Conservation (phyloP, 2,113 vertebrate species). For the Pica pica region DNA sequence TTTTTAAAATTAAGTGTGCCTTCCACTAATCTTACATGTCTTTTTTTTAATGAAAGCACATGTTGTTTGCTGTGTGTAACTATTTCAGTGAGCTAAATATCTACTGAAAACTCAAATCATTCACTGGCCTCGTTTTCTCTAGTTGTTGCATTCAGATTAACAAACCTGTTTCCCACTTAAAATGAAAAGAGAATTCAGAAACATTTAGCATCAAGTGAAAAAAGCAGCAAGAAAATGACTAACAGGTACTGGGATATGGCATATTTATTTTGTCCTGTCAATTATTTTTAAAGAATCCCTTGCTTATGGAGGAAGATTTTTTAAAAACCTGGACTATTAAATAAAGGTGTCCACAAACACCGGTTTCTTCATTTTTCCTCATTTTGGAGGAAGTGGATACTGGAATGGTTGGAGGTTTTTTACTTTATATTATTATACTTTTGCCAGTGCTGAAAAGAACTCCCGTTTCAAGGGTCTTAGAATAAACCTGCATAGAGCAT, state of each 20-base stretch:
- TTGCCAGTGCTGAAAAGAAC: background rate
- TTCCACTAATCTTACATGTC: slow-evolving; percentile 31
- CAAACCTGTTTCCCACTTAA: slow-evolving; percentile 66
- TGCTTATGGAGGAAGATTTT: slow-evolving; percentile 48
- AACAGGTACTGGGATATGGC: background rate
- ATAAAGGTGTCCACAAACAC: slow-evolving; percentile 23
- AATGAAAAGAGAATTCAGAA: slow-evolving; percentile 63
- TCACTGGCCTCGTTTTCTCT: slow-evolving; percentile 56
- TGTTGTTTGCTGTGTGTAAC: slow-evolving; percentile 19
- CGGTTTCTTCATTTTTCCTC: slow-evolving; percentile 59
- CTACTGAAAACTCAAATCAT: slow-evolving; percentile 50
- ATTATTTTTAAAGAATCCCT: slow-evolving; percentile 72
- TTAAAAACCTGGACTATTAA: background rate
- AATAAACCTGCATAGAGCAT: slow-evolving; percentile 1
- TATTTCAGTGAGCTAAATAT: slow-evolving; percentile 52
- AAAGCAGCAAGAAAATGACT: slow-evolving; percentile 48
- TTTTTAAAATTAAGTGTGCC: slow-evolving; percentile 32
- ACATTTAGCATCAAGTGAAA: slow-evolving; percentile 23
- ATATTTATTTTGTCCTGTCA: slow-evolving; percentile 65
- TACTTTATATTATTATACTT: background rate
- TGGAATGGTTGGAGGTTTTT: background rate
- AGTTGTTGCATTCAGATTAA: slow-evolving; percentile 62
- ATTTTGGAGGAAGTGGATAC: slow-evolving; percentile 40
- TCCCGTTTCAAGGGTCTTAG: slow-evolving; percentile 6
- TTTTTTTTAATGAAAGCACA: slow-evolving; percentile 43